phyloP scores from a whole-genome alignment of 2,888 invertebrate genomes.

The Dexiosoma caninum region DNA sequence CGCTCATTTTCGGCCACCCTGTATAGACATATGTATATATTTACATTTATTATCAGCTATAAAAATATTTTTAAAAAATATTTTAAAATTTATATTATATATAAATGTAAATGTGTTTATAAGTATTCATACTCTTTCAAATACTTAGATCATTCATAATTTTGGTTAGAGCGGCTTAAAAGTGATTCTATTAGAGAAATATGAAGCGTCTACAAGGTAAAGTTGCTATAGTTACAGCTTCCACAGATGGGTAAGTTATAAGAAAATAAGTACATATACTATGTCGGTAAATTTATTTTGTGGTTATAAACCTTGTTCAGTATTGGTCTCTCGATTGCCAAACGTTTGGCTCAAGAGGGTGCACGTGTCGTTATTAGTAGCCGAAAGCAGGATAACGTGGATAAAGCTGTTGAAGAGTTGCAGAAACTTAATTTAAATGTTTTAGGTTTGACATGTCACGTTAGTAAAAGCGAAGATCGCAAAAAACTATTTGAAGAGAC shows the following conservation, averaged over 20 bases:
- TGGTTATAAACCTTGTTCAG: slow-evolving; percentile 75
- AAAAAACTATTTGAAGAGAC: slow-evolving; percentile 85
- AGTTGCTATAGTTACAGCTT: slow-evolving; percentile 93
- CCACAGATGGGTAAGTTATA: slow-evolving; percentile 82
- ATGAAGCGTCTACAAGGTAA: slow-evolving; percentile 83
- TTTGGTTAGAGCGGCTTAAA: neutral
- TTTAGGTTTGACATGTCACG: slow-evolving; percentile 92
- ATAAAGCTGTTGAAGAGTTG: slow-evolving; percentile 85
- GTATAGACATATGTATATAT: too few species aligned
- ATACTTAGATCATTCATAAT: too few species aligned
- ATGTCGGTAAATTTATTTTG: neutral
- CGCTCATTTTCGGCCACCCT: too few species aligned
- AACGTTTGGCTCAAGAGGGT: slow-evolving; percentile 89
- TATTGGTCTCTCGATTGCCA: slow-evolving; percentile 95
- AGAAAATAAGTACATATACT: neutral
- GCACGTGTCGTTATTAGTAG: slow-evolving; percentile 95
- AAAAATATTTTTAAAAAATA: too few species aligned
- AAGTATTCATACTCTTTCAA: too few species aligned
- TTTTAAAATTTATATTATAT: too few species aligned
- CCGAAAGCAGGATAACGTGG: slow-evolving; percentile 91
- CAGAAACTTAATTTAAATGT: slow-evolving; percentile 84
- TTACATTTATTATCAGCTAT: too few species aligned
- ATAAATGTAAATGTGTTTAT: too few species aligned
- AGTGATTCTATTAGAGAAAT: slow-evolving; percentile 9
- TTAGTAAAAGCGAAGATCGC: slow-evolving; percentile 90